A percentile compares a stretch with the other conserved stretches of the same genome.
These are phyloP conservation scores for Poeciliopsis paucimaculata DNA, from an alignment of 2,797 vertebrate genomes.

Conservation along the genomic window DNA sequence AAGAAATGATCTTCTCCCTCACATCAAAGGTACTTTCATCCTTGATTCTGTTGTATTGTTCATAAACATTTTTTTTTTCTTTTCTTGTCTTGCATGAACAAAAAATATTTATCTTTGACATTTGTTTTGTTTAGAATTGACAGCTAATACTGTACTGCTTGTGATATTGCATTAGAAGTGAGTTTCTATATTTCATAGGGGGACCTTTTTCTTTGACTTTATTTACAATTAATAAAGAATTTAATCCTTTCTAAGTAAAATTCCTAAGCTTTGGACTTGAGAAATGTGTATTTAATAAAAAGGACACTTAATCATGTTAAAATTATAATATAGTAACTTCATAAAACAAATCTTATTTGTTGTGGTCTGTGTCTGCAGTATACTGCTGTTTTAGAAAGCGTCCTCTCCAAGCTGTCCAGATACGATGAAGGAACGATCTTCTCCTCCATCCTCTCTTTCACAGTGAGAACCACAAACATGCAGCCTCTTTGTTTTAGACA, in stretches of 20 bases:
- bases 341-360: neutral
- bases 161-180: neutral
- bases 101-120: neutral
- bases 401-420: slow-evolving; percentile 93
- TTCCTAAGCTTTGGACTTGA: neutral
- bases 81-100: neutral
- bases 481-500: neutral
- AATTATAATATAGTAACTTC: neutral
- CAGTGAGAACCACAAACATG: slow-evolving; percentile 83
- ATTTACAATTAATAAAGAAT: neutral
- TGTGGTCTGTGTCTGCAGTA: slow-evolving; percentile 75
- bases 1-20: slow-evolving; percentile 92
- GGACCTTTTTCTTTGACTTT: neutral
- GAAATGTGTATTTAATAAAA: neutral
- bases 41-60: neutral
- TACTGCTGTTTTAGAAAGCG: slow-evolving; percentile 88
- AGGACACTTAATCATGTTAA: neutral
- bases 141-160: neutral
- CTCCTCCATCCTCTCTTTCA: slow-evolving; percentile 96
- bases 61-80: neutral
- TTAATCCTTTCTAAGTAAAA: neutral
- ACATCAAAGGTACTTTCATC: slow-evolving; percentile 89
- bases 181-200: neutral
- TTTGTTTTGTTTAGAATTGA: neutral
- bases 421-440: slow-evolving; percentile 98